Evolutionary conservation across 2,888 invertebrate species (phyloP).

Genomic region (Lasioglossum zephyrum): DNA sequence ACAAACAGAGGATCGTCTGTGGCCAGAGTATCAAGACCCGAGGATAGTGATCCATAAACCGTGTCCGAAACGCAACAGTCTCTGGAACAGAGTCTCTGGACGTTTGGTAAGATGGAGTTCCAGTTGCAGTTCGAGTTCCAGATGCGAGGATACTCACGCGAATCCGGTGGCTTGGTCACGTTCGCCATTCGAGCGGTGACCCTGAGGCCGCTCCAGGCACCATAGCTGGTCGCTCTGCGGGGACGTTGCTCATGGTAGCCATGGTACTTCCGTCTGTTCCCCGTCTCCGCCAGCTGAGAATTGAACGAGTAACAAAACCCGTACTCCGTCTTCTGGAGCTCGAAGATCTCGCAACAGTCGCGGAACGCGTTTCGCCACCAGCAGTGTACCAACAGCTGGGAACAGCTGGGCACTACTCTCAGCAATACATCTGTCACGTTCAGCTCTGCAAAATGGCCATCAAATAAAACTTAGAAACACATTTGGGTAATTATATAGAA

Average conservation of each 20-base stretch:
- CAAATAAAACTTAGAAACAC: background rate
- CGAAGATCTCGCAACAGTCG: slow-evolving; percentile 84
- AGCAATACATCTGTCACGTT: slow-evolving; percentile 58
- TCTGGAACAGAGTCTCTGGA: background rate
- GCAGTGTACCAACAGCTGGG: slow-evolving; percentile 83
- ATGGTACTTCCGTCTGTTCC: slow-evolving; percentile 61
- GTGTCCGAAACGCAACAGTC: background rate
- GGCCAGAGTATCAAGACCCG: background rate
- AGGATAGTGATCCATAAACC: background rate
- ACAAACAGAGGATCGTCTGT: background rate
- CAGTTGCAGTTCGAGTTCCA: background rate
- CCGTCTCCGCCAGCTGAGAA: slow-evolving; percentile 73
- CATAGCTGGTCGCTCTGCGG: slow-evolving; percentile 71
- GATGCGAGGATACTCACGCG: slow-evolving; percentile 57
- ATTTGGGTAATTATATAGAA: too few relatives aligned
- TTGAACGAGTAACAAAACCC: slow-evolving; percentile 85
- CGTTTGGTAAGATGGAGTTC: background rate
- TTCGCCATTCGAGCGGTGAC: slow-evolving; percentile 70
- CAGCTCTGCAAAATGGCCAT: slow-evolving; percentile 17
- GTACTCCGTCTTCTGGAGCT: slow-evolving; percentile 83
- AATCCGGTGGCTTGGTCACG: slow-evolving; percentile 69
- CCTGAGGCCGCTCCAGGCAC: slow-evolving; percentile 77
- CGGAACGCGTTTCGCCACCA: slow-evolving; percentile 82
- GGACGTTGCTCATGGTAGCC: slow-evolving; percentile 64
- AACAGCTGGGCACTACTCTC: slow-evolving; percentile 74